Evolutionary conservation across 1,140 invertebrate genomes (phyloP), one percentile per base, ranked within the genome.

Genomic region (Zaprionus africanus): DNA sequence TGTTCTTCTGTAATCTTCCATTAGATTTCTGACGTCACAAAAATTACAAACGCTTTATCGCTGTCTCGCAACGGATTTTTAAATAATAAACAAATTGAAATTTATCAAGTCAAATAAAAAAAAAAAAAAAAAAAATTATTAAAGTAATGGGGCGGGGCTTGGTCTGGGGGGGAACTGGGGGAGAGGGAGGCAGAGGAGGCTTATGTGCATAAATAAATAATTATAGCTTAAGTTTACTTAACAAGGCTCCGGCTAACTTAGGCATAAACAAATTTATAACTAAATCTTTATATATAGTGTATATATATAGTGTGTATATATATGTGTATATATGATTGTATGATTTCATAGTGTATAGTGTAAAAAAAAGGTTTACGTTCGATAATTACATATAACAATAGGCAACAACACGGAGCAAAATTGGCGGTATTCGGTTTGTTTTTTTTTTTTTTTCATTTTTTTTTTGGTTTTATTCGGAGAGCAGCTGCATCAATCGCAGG

Each of bases 11-110:
- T 77, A 12, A 51, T 62, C 31, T 63, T 82, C 58, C 58, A 41
- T 54, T 88, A 88, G 81, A 84, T 88, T 88, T 90, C 85, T 88
- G 85, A 88, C 85, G 85, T 88, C 85, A 88, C 85, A 88, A 88
- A 88, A 88, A 88, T 88, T 83, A 78, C 80, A 76, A 82, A 83
- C 81, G 49, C 41, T 46, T 46, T 74, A 87, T 76, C 76, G 73
- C 70, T 80, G 81, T 76, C 78, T 88, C 85, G 85, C 85, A 84
- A 90, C 85, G 85, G 85, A 88, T 88, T 88, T 87, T 84, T 70
- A 84, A 88, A 88, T 65, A 79, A 86, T 81, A 81, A 73, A 74
- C 49, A 70, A 75, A 60, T 53, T 46, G 64, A 28, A 34, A 61
- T 54, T 31, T 17, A 46, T 46, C 41, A 46, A 46, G 41, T 46